phyloP scores from a whole-genome alignment of 2,888 invertebrate species.

The Papilio elwesi region DNA sequence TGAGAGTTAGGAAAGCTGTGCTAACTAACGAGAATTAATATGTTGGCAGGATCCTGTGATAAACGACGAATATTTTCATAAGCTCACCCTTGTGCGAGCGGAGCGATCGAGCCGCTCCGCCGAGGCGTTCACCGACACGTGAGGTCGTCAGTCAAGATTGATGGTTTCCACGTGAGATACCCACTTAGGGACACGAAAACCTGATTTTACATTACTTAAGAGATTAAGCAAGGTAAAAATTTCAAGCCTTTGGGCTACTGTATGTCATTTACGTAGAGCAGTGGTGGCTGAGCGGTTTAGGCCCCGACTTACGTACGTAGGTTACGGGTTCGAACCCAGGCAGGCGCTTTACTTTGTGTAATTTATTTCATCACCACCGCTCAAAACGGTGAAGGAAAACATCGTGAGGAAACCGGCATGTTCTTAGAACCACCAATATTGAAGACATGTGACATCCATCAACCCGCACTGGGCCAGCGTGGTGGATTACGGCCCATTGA shows the following conservation, averaged over 20 bases:
- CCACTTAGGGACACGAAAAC: neutral
- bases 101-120: neutral
- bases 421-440: too few relatives aligned
- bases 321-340: too few relatives aligned
- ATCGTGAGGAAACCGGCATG: too few relatives aligned
- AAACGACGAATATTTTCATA: neutral
- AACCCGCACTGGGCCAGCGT: too few relatives aligned
- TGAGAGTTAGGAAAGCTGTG: neutral
- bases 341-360: too few relatives aligned
- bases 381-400: too few relatives aligned
- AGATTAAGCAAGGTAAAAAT: neutral
- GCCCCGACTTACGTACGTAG: too few relatives aligned
- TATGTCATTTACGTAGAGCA: too few relatives aligned
- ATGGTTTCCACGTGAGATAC: neutral
- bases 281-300: too few relatives aligned
- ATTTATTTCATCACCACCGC: too few relatives aligned
- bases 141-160: neutral
- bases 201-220: neutral
- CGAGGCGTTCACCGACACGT: neutral
- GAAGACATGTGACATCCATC: too few relatives aligned
- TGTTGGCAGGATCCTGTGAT: neutral
- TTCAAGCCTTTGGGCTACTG: neutral
- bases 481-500: too few relatives aligned
- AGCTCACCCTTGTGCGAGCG: conserved; percentile 16
- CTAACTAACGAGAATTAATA: neutral